These are phyloP conservation scores for Gila robusta DNA, from an alignment of 2,797 vertebrate genomes.

Conservation along the genomic window DNA sequence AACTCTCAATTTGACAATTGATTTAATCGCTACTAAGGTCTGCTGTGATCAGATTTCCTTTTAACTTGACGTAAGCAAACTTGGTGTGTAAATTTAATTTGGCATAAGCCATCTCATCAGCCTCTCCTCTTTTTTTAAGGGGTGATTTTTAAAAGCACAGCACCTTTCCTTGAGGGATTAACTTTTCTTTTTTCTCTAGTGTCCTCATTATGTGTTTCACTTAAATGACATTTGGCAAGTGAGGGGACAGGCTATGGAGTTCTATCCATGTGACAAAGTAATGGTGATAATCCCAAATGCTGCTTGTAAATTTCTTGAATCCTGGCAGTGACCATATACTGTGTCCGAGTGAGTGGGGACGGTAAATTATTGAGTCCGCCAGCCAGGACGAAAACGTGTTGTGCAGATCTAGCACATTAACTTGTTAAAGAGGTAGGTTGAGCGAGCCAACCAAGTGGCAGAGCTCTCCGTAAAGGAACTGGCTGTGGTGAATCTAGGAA, in stretches of 20 bases:
- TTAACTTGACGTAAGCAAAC: constrained; percentile 4
- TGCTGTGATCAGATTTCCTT: constrained; percentile 55
- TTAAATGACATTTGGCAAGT: constrained; percentile 26
- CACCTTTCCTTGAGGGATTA: constrained; percentile 1
- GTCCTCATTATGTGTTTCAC: constrained; percentile 10
- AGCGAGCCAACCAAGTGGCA: too few relatives aligned
- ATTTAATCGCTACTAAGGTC: constrained; percentile 58
- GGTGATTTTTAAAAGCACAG: constrained; percentile 23
- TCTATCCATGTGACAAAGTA: too few relatives aligned
- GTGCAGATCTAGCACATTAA: too few relatives aligned
- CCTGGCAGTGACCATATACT: too few relatives aligned
- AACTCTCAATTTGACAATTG: constrained; percentile 57
- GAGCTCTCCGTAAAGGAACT: neutral
- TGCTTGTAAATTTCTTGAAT: too few relatives aligned
- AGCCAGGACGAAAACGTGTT: too few relatives aligned
- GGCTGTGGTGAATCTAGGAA: neutral
- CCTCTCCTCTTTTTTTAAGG: neutral
- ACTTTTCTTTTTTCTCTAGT: neutral
- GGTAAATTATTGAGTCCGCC: too few relatives aligned
- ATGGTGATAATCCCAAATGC: too few relatives aligned
- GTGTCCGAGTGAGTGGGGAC: too few relatives aligned
- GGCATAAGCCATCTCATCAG: neutral
- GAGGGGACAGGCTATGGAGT: too few relatives aligned
- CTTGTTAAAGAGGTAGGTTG: too few relatives aligned
- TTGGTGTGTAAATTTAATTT: constrained; percentile 4